Percentiles rank a stretch among this genome's conserved stretches.
Evolutionary conservation across 2,888 invertebrate species (phyloP).

Genomic region (Lepidocyrtoides sp.): DNA sequence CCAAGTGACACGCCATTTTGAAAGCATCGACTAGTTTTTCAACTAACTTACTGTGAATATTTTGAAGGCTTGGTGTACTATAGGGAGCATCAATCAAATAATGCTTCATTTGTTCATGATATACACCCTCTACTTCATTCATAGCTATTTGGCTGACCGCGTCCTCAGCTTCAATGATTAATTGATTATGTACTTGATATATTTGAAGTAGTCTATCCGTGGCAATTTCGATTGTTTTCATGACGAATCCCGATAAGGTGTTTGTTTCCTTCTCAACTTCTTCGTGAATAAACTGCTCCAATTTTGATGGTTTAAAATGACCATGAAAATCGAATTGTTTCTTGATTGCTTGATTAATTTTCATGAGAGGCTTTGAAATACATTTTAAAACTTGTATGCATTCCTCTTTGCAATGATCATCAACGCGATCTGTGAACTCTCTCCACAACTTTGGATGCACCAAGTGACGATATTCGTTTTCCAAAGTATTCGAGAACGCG

Average conservation of each 20-base stretch:
- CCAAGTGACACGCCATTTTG: not conserved
- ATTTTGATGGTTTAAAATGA: not conserved
- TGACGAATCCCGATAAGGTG: not conserved
- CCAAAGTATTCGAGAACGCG: not conserved
- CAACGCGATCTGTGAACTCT: not conserved
- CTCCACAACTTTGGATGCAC: not conserved
- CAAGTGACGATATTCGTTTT: not conserved
- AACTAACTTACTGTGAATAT: not conserved
- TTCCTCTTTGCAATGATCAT: not conserved
- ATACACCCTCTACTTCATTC: not conserved
- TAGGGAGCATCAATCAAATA: not conserved
- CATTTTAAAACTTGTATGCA: not conserved
- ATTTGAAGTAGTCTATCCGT: not conserved
- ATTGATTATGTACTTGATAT: not conserved
- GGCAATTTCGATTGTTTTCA: not conserved
- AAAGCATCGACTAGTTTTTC: conserved; percentile 9
- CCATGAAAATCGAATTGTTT: not conserved
- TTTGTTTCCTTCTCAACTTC: not conserved
- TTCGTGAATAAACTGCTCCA: not conserved
- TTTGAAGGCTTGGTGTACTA: not conserved
- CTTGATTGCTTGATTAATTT: not conserved
- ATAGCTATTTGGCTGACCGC: not conserved
- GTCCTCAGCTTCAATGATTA: not conserved
- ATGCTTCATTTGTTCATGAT: conserved; percentile 11
- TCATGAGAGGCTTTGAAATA: not conserved